Conservation (phyloP, 1,140 invertebrate genomes). For the Gonioctena quinquepunctata region DNA sequence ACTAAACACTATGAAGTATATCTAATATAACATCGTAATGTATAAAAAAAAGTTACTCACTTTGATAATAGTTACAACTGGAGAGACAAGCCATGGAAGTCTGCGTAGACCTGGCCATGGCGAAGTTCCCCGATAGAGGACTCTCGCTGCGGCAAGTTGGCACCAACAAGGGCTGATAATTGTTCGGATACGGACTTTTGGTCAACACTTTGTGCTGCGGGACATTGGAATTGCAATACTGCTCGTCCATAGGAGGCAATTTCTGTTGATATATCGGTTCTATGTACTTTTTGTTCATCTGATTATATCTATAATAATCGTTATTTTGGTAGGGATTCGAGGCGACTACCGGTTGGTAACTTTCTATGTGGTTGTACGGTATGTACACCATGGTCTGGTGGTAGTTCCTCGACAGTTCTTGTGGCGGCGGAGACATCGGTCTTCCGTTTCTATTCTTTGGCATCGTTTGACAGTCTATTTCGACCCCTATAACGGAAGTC, state of each 20-base stretch:
- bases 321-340: slow-evolving; percentile 50
- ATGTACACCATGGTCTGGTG: slow-evolving; percentile 77
- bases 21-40: background rate
- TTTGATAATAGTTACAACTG: slow-evolving; percentile 46
- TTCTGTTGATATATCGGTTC: slow-evolving; percentile 53
- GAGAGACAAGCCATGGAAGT: slow-evolving; percentile 41
- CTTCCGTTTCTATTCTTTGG: slow-evolving; percentile 57
- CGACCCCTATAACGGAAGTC: slow-evolving; percentile 44
- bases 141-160: slow-evolving; percentile 50
- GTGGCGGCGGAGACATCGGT: slow-evolving; percentile 68
- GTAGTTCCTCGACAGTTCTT: slow-evolving; percentile 60
- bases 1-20: too few relatives aligned
- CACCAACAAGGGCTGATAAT: slow-evolving; percentile 48
- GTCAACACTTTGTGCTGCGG: slow-evolving; percentile 43
- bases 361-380: slow-evolving; percentile 66
- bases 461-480: slow-evolving; percentile 57
- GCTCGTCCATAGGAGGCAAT: slow-evolving; percentile 45
- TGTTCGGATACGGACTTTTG: slow-evolving; percentile 42
- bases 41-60: background rate
- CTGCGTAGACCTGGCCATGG: slow-evolving; percentile 56
- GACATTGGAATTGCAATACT: slow-evolving; percentile 36
- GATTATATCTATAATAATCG: slow-evolving; percentile 45
- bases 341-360: slow-evolving; percentile 33
- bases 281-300: slow-evolving; percentile 49
- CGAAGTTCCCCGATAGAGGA: slow-evolving; percentile 48